Base-by-base conservation (phyloP, 2,888 invertebrate species). In the Ophioninae sp. region DNA sequence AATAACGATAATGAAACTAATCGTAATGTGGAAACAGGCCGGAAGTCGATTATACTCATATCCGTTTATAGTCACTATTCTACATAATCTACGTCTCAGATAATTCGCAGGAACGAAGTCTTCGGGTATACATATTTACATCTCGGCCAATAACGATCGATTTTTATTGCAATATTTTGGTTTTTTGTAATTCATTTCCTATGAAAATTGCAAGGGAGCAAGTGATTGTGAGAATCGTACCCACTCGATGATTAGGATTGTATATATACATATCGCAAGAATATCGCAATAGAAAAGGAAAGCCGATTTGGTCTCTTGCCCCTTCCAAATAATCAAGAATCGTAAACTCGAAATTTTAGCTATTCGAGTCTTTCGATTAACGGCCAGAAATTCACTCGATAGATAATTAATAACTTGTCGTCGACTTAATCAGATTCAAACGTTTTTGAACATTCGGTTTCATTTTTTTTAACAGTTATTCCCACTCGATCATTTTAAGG, bases 61-160 rank as follows among this genome's bases (percentile, higher is more conserved):
- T 82, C 81, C 78, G 71, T 79, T 83, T 82, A 84, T 81, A 86
- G 84, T 87, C 85, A 85, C 80, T 85, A 74, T 83, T 76, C 72
- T 73, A 79, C 75, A 59, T 51, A 79, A 69, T 30, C 30, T 51
- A 75, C 81, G 82, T 84, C 79, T 81, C 80, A 79, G 75, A 83
- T 83, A 72, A 85, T 86, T 79, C 79, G 82, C 73, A 73, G 82
- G 84, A 67, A 72, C 80, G 79, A 84, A 84, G 63, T 79, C 81
- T 84, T 79, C 75, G 81, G 81, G 65, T 78, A 80, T 82, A 85
- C 22, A 51, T 51, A 44, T 44, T 17, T 51, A 51, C 17, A 51
- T 51, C 51, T 77, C 73, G 79, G 72, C 79, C 76, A 79, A 79
- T 77, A 64, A 73, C 80, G 65, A 71, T 68, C 79, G 65, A 64